Conservation (phyloP, 1,140 invertebrate genomes). For the Nephila pilipes region DNA sequence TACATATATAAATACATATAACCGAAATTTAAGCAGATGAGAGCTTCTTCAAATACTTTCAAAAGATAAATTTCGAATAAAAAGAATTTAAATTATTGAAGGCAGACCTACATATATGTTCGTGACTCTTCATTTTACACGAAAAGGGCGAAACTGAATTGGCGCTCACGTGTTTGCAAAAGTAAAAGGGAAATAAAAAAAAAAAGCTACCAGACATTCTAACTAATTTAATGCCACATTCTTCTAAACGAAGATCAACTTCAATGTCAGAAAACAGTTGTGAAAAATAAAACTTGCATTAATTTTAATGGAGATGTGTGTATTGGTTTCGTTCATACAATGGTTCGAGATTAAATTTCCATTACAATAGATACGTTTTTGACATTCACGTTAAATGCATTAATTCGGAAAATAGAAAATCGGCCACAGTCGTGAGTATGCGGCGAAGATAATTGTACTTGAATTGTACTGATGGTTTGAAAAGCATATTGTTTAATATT, state of each 20-base stretch:
- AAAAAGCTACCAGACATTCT: not conserved
- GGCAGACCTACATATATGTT: not conserved
- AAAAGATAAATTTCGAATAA: no score
- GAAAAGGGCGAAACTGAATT: conserved; percentile 27
- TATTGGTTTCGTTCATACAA: not conserved
- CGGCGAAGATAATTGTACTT: not conserved
- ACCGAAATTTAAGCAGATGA: no score
- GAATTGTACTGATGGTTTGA: not conserved
- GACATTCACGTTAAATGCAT: conserved; percentile 5
- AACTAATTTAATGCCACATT: not conserved
- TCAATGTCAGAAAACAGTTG: not conserved
- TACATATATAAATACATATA: no score
- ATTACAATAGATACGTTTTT: not conserved
- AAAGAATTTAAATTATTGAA: not conserved
- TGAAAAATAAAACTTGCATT: not conserved
- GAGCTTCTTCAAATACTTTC: no score
- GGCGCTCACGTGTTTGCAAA: not conserved
- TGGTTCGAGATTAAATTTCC: not conserved
- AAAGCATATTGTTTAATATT: not conserved
- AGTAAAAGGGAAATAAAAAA: not conserved
- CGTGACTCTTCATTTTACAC: not conserved
- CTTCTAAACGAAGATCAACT: not conserved
- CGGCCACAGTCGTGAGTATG: not conserved
- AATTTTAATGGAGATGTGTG: conserved; percentile 12
- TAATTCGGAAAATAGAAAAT: not conserved